Evolutionary conservation across 1,140 invertebrate species (phyloP).

Genomic region (Drosophila trapezifrons): DNA sequence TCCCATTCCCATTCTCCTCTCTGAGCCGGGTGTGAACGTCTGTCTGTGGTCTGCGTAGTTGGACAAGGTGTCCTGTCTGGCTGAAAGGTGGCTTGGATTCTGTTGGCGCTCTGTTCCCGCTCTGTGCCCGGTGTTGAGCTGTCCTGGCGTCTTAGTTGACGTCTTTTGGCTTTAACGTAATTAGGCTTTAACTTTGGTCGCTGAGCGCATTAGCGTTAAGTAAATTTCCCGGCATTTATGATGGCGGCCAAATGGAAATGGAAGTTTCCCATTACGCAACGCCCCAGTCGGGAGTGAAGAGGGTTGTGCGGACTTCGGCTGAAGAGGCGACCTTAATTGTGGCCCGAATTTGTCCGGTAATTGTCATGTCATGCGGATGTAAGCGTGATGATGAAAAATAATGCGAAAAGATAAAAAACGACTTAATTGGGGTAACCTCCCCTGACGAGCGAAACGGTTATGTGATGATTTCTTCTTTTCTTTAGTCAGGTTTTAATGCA

Average conservation of each 20-base stretch:
- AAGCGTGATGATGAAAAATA: slow-evolving; percentile 35
- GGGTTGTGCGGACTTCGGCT: neutral
- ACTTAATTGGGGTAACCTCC: neutral
- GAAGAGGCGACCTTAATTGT: slow-evolving; percentile 18
- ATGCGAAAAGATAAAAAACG: slow-evolving; percentile 2
- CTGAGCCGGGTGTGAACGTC: slow-evolving; percentile 22
- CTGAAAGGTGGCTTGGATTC: slow-evolving; percentile 25
- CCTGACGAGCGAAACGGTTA: neutral
- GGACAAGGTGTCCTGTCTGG: slow-evolving; percentile 52
- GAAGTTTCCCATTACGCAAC: slow-evolving; percentile 13
- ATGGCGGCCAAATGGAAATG: slow-evolving; percentile 8
- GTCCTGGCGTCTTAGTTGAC: slow-evolving; percentile 28
- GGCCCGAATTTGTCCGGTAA: slow-evolving; percentile 22
- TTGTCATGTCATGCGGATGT: slow-evolving; percentile 46
- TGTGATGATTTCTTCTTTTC: neutral
- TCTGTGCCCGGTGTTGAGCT: neutral
- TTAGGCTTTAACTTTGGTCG: slow-evolving; percentile 54
- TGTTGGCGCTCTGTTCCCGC: too few relatives aligned
- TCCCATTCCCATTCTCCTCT: too few relatives aligned
- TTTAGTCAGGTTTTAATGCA: neutral
- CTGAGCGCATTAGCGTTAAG: slow-evolving; percentile 48
- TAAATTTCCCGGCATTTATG: slow-evolving; percentile 45
- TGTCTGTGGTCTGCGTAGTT: slow-evolving; percentile 40
- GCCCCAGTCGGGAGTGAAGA: neutral
- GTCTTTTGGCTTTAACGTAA: slow-evolving; percentile 57